Evolutionary conservation across 2,113 vertebrate species (phyloP).

Genomic region (Channa argus): DNA sequence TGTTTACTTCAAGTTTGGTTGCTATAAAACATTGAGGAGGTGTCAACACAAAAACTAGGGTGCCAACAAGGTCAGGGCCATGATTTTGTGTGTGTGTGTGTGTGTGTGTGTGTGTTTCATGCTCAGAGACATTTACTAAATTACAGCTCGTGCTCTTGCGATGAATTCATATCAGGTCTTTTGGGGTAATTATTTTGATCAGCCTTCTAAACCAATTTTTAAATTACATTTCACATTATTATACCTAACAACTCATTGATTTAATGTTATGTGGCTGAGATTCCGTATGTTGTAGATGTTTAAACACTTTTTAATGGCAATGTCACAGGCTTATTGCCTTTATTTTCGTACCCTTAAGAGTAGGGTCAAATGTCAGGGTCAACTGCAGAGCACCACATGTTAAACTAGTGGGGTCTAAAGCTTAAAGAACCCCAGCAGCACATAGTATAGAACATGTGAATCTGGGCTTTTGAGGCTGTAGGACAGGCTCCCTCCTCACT

Average conservation of each 20-base stretch:
- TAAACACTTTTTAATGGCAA: too few species aligned
- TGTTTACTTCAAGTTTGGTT: too few species aligned
- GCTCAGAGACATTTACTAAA: slow-evolving; percentile 8
- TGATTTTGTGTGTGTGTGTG: too few species aligned
- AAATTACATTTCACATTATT: slow-evolving; percentile 8
- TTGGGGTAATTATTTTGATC: neutral
- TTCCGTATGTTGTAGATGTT: neutral
- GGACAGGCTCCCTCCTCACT: neutral
- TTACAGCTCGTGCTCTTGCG: too few species aligned
- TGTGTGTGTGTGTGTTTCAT: neutral
- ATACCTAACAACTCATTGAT: slow-evolving; percentile 23
- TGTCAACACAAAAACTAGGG: too few species aligned
- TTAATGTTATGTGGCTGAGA: neutral
- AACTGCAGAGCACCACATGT: neutral
- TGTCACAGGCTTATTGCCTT: too few species aligned
- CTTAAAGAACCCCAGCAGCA: slow-evolving; percentile 10
- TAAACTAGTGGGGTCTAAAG: neutral
- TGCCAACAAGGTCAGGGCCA: too few species aligned
- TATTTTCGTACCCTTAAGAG: neutral
- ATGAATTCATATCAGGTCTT: slow-evolving; percentile 8
- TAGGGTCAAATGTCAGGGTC: slow-evolving; percentile 26
- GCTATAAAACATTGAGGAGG: too few species aligned
- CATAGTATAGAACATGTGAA: slow-evolving; percentile 15
- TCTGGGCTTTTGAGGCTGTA: slow-evolving; percentile 1
- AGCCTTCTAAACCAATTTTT: neutral